These are phyloP conservation scores for Bombus sibiricus DNA, from an alignment of 1,140 invertebrate genomes.

Conservation along the genomic window DNA sequence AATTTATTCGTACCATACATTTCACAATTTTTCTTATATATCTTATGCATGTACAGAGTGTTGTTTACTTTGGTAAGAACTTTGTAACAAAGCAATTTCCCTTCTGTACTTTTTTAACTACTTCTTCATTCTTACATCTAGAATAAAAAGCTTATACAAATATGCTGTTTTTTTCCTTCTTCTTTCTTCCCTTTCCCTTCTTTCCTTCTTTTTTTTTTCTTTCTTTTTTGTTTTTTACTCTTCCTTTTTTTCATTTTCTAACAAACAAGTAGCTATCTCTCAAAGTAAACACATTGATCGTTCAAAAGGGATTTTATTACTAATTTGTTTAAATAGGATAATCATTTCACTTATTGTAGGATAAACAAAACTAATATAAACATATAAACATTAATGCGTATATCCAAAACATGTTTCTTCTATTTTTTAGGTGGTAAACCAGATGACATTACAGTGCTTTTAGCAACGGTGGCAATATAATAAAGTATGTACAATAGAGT, in stretches of 20 bases:
- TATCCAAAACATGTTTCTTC: slow-evolving; percentile 31
- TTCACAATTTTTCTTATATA: slow-evolving; percentile 33
- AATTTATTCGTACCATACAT: slow-evolving; percentile 44
- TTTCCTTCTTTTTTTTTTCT: not conserved
- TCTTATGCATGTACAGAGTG: slow-evolving; percentile 7
- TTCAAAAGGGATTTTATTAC: not conserved
- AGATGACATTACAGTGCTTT: slow-evolving; percentile 98
- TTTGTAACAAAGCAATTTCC: slow-evolving; percentile 1
- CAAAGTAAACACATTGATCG: not conserved
- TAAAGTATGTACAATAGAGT: slow-evolving; percentile 77
- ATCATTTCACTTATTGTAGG: no score
- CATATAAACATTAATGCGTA: not conserved
- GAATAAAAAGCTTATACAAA: slow-evolving; percentile 22
- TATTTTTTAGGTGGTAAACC: slow-evolving; percentile 94
- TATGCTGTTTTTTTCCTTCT: not conserved
- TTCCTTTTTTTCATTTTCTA: not conserved
- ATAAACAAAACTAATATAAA: slow-evolving; percentile 19
- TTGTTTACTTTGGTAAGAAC: slow-evolving; percentile 35
- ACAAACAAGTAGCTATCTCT: not conserved
- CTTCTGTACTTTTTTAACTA: slow-evolving; percentile 13
- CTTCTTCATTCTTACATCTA: slow-evolving; percentile 20
- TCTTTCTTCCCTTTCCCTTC: not conserved
- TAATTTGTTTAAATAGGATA: not conserved
- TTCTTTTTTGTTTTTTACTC: not conserved
- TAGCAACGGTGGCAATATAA: slow-evolving; percentile 93